Conservation (phyloP, 37 sponge, comb jelly and placozoan species). For the Trichoplax adhaerens region DNA sequence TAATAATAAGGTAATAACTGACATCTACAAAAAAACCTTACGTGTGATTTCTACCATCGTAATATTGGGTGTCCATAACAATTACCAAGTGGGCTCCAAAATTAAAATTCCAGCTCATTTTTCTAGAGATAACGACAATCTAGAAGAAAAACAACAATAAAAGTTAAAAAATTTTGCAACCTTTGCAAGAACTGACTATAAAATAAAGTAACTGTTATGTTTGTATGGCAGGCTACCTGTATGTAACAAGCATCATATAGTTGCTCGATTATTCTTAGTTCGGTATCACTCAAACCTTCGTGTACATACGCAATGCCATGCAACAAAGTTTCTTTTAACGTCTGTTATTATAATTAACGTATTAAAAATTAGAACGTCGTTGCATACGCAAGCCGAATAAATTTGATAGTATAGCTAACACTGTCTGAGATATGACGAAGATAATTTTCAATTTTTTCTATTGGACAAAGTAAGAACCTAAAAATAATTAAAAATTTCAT, state of each 20-base stretch:
- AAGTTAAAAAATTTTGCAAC: not conserved
- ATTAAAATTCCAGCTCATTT: constrained; percentile 65
- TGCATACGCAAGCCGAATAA: not conserved
- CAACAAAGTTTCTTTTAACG: constrained; percentile 70
- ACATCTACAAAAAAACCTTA: not conserved
- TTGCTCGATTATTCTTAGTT: constrained; percentile 69
- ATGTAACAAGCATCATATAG: constrained; percentile 75
- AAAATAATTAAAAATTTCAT: not conserved
- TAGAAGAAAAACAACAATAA: constrained; percentile 2
- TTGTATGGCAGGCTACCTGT: constrained; percentile 13
- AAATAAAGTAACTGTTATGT: not conserved
- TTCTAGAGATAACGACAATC: constrained; percentile 71
- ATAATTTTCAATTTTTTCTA: constrained; percentile 52
- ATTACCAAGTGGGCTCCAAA: constrained; percentile 74
- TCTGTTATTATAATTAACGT: constrained; percentile 29
- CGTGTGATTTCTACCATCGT: constrained; percentile 88
- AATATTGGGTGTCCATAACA: constrained; percentile 96
- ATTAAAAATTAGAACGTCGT: constrained; percentile 1
- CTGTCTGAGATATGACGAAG: constrained; percentile 79
- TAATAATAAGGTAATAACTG: not conserved
- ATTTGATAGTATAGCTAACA: constrained; percentile 15
- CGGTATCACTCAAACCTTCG: constrained; percentile 83
- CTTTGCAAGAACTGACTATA: not conserved
- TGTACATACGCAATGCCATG: constrained; percentile 92
- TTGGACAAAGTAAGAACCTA: constrained; percentile 87